Evolutionary conservation across 2,797 vertebrate species (phyloP).

Genomic region (Sciaenops ocellatus): DNA sequence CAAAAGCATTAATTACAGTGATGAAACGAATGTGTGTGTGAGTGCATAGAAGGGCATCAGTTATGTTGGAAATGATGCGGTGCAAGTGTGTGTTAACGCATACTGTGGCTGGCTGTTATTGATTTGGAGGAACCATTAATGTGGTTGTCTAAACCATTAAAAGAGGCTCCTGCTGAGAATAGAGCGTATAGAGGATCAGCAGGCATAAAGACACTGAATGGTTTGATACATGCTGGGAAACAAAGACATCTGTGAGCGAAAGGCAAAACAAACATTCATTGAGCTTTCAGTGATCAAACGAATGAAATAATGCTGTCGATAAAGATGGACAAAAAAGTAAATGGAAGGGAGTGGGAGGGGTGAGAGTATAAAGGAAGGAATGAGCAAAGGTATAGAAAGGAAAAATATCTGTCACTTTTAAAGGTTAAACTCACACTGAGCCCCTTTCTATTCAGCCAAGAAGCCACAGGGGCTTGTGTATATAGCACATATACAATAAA

Average conservation of each 20-base stretch:
- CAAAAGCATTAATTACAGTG: slow-evolving; percentile 59
- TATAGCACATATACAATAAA: slow-evolving; percentile 28
- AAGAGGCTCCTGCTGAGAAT: slow-evolving; percentile 46
- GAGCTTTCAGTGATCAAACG: slow-evolving; percentile 43
- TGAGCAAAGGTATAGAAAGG: not conserved
- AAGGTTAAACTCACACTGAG: slow-evolving; percentile 42
- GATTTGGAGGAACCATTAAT: slow-evolving; percentile 50
- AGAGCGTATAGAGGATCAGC: slow-evolving; percentile 10
- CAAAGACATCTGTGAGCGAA: slow-evolving; percentile 13
- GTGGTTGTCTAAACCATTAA: slow-evolving; percentile 43
- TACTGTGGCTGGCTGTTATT: slow-evolving; percentile 31
- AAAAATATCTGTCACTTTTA: not conserved
- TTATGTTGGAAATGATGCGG: slow-evolving; percentile 48
- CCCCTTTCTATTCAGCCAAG: slow-evolving; percentile 31
- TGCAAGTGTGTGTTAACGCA: slow-evolving; percentile 38
- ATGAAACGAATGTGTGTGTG: slow-evolving; percentile 29
- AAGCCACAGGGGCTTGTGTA: slow-evolving; percentile 25
- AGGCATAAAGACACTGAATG: not conserved
- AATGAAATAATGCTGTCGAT: slow-evolving; percentile 24
- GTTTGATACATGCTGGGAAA: slow-evolving; percentile 27
- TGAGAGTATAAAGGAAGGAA: not conserved
- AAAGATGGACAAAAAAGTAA: slow-evolving; percentile 22
- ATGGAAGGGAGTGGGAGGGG: not conserved
- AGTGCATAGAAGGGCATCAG: slow-evolving; percentile 27
- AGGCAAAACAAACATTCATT: slow-evolving; percentile 36